Conservation (phyloP, 2,113 vertebrate species). For the Aviceda subcristata region DNA sequence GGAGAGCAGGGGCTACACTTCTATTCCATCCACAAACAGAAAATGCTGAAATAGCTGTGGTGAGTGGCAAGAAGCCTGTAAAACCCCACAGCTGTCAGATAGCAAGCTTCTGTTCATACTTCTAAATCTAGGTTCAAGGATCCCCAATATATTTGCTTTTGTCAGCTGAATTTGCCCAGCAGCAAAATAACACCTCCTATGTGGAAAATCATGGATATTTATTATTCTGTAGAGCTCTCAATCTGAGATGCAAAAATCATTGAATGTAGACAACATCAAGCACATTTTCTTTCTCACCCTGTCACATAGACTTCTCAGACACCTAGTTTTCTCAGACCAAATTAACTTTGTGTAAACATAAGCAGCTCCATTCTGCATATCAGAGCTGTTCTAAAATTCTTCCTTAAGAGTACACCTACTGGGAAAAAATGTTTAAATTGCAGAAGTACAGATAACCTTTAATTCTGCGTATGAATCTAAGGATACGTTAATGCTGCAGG, state of each 20-base stretch:
- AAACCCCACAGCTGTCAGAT: not conserved
- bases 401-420: not conserved
- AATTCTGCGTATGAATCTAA: not conserved
- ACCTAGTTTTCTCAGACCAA: not conserved
- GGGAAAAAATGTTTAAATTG: not conserved
- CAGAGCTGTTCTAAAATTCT: not conserved
- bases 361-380: not conserved
- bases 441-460: not conserved
- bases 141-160: not conserved
- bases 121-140: not conserved
- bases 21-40: not conserved
- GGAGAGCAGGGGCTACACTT: not conserved
- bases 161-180: not conserved
- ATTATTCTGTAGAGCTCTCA: not conserved
- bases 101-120: not conserved
- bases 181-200: not conserved
- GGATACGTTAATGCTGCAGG: not conserved
- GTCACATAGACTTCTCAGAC: not conserved
- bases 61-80: not conserved
- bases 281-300: not conserved
- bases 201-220: not conserved
- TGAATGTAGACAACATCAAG: not conserved
- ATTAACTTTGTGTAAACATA: not conserved
- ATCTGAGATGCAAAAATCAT: not conserved
- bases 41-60: not conserved